Conservation (phyloP, 2,888 invertebrate species). For the Drosophila demipolita region DNA sequence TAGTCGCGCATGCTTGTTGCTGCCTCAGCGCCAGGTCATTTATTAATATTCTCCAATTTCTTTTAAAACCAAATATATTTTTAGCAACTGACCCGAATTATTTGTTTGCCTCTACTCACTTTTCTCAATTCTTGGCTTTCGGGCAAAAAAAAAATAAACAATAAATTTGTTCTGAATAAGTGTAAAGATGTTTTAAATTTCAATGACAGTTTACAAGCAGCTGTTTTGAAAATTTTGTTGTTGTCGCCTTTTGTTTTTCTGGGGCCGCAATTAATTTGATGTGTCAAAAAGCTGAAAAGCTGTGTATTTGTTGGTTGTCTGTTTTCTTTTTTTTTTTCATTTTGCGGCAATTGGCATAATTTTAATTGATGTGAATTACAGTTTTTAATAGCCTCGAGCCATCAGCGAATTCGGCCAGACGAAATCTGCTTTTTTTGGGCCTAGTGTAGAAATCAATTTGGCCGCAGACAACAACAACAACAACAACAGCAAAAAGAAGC, state of each 20-base stretch:
- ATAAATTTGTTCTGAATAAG: constrained; percentile 14
- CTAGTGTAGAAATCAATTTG: constrained; percentile 60
- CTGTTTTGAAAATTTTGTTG: constrained; percentile 3
- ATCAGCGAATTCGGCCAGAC: constrained; percentile 18
- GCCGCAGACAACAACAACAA: constrained; percentile 12
- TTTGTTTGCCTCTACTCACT: constrained; percentile 11
- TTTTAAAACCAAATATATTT: constrained; percentile 43
- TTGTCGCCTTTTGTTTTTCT: constrained; percentile 27
- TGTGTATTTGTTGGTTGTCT: constrained; percentile 28
- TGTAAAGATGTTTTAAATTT: constrained; percentile 26
- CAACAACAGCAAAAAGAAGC: constrained; percentile 36
- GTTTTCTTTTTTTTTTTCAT: neutral
- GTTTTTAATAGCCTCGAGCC: constrained; percentile 30
- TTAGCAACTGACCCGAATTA: constrained; percentile 60
- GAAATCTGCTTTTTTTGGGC: constrained; percentile 45
- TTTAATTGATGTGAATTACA: constrained; percentile 60
- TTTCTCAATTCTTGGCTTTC: constrained; percentile 13
- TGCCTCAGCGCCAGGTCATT: constrained; percentile 11
- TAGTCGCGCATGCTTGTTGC: neutral
- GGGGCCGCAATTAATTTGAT: constrained; percentile 46
- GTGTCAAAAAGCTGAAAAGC: constrained; percentile 40
- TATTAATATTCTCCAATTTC: constrained; percentile 24
- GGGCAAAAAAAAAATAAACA: neutral
- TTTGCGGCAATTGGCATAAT: constrained; percentile 52
- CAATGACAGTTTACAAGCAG: constrained; percentile 40